Base-by-base conservation (phyloP, 2,797 vertebrate species). In the Hozukius guyotensis region DNA sequence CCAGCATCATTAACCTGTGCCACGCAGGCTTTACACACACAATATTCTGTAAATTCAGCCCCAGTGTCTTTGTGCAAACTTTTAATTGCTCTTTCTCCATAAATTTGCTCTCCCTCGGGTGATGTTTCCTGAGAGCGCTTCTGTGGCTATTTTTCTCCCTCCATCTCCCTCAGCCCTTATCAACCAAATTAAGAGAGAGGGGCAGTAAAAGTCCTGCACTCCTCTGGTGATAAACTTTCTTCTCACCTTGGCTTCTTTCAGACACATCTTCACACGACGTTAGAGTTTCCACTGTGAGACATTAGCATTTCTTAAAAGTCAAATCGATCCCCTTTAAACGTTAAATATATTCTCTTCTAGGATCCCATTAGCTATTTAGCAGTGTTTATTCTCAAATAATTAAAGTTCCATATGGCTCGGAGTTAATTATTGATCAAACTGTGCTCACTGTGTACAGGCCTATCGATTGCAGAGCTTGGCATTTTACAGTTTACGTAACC, bases 51-150 rank as follows among this genome's bases (percentile, higher is more conserved):
- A 87, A 87, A 88, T 86, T 73, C 86, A 73, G 79, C 92, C 74
- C 82, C 74, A 53, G 71, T 87, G 86, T 89, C 86, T 93, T 85
- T 89, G 77, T 86, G 83, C 81, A 86, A 93, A 93, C 89, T 94
- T 95, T 93, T 94, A 93, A 95, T 94, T 94, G 92, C 89, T 86
- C 84, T 90, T 85, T 86, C 82, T 85, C 85, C 82, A 89, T 93
- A 92, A 87, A 91, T 92, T 86, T 81, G 11, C 75, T 63, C 63
- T 84, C 91, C 85, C 88, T 64, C 0, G 87, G 84, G 90, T 81
- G 73, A 85, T 78, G 83, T 87, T 91, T 87, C 82, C 77, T 69
- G 60, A 75, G 36, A 62, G 55, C 14, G 6, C 62, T 72, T 89
- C 74, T 67, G 78, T 79, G 75, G 81, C 75, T 84, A 82, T 87